Percentiles rank a stretch among this genome's conserved stretches.
phyloP scores from a whole-genome alignment of 2,888 invertebrate species.

The Esperia sulphurella region DNA sequence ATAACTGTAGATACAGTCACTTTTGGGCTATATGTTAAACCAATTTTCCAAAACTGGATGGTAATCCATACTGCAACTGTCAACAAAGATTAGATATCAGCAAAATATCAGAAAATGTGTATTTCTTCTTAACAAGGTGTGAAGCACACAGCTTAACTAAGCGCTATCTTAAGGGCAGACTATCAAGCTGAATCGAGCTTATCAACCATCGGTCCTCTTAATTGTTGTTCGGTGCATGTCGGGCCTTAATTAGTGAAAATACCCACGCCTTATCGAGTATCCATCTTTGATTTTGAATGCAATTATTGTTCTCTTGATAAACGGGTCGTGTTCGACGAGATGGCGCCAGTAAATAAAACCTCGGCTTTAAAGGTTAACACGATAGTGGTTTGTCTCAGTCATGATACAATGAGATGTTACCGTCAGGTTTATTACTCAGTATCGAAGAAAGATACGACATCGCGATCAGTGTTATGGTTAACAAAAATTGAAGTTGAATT shows the following conservation, averaged over 20 bases:
- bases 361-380: neutral
- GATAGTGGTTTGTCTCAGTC: no score
- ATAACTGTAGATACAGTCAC: no score
- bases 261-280: slow-evolving; percentile 56
- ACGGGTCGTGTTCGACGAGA: slow-evolving; percentile 36
- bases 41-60: slow-evolving; percentile 5
- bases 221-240: slow-evolving; percentile 71
- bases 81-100: slow-evolving; percentile 1
- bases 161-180: slow-evolving; percentile 51
- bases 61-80: neutral
- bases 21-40: neutral
- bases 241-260: slow-evolving; percentile 75
- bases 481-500: no score
- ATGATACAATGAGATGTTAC: no score
- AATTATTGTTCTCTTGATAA: slow-evolving; percentile 73
- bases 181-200: slow-evolving; percentile 59
- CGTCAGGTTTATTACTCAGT: no score
- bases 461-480: no score
- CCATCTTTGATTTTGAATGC: slow-evolving; percentile 77
- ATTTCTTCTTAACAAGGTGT: slow-evolving; percentile 57
- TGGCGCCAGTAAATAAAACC: slow-evolving; percentile 4
- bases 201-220: slow-evolving; percentile 71
- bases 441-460: no score
- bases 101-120: slow-evolving; percentile 28
- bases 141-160: slow-evolving; percentile 53